Percentiles rank a stretch among this genome's conserved stretches.
These are phyloP conservation scores for Phalanger gymnotis DNA, from an alignment of 2,797 vertebrate species.

Conservation along the genomic window DNA sequence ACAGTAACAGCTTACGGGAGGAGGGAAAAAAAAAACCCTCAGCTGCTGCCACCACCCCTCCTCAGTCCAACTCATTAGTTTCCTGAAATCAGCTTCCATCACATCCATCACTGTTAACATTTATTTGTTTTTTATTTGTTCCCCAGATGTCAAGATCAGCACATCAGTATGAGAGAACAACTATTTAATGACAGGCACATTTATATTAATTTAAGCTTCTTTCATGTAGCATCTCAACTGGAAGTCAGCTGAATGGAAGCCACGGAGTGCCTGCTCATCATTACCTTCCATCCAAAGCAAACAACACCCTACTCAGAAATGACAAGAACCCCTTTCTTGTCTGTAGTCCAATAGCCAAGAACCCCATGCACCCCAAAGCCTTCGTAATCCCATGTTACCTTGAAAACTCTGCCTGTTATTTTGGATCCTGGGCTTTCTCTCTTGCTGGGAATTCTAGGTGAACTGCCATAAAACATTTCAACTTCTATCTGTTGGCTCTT, in stretches of 20 bases:
- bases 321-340: background rate
- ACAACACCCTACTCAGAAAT: background rate
- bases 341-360: background rate
- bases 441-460: constrained; percentile 89
- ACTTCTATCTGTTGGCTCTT: constrained; percentile 92
- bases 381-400: constrained; percentile 82
- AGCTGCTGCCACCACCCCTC: background rate
- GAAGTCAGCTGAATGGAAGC: background rate
- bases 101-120: background rate
- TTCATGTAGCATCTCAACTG: background rate
- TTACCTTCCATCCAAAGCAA: background rate
- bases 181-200: background rate
- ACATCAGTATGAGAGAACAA: background rate
- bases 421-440: constrained; percentile 83
- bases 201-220: background rate
- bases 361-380: rapidly evolving
- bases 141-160: background rate
- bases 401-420: constrained; percentile 88
- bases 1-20: background rate
- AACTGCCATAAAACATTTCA: constrained; percentile 94
- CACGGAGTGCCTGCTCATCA: background rate
- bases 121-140: background rate
- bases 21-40: background rate
- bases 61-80: background rate
- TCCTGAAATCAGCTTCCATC: background rate